Percentiles rank a stretch among this genome's conserved stretches.
phyloP scores from a whole-genome alignment of 1,140 invertebrate species.

The Drosophila elegans region DNA sequence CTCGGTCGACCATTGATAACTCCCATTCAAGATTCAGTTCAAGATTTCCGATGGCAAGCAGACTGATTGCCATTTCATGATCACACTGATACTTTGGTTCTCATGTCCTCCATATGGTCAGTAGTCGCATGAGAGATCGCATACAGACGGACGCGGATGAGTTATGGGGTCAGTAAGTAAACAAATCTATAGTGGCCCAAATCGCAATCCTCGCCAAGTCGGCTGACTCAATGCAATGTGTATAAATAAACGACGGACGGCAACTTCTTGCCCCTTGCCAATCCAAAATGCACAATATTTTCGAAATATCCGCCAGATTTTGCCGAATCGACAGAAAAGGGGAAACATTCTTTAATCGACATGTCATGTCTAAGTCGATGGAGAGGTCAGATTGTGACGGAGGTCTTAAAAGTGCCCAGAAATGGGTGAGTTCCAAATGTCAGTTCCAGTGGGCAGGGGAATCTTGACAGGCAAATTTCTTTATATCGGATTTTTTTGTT shows the following conservation, averaged over 20 bases:
- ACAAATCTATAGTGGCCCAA: constrained; percentile 58
- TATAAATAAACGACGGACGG: constrained; percentile 71
- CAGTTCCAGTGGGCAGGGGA: not conserved
- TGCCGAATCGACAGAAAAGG: constrained; percentile 3
- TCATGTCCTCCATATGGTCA: constrained; percentile 34
- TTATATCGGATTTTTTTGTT: not conserved
- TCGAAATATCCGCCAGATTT: constrained; percentile 26
- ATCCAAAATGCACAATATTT: constrained; percentile 30
- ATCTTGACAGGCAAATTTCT: not conserved
- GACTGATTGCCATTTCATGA: constrained; percentile 42
- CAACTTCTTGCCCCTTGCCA: constrained; percentile 31
- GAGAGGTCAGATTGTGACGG: constrained; percentile 36
- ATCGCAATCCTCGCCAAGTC: constrained; percentile 35
- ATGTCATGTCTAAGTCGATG: constrained; percentile 46
- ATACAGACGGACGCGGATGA: constrained; percentile 25
- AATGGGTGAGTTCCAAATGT: constrained; percentile 16
- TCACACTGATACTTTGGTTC: constrained; percentile 10
- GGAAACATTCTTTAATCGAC: constrained; percentile 40
- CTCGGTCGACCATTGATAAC: constrained; percentile 40
- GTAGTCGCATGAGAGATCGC: constrained; percentile 14
- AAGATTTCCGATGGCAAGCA: constrained; percentile 32
- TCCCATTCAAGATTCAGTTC: constrained; percentile 68
- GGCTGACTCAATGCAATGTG: constrained; percentile 58
- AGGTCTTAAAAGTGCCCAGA: constrained; percentile 45
- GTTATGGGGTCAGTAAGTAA: constrained; percentile 74